phyloP scores from a whole-genome alignment of 2,113 vertebrate species.

The Pterocles gutturalis region DNA sequence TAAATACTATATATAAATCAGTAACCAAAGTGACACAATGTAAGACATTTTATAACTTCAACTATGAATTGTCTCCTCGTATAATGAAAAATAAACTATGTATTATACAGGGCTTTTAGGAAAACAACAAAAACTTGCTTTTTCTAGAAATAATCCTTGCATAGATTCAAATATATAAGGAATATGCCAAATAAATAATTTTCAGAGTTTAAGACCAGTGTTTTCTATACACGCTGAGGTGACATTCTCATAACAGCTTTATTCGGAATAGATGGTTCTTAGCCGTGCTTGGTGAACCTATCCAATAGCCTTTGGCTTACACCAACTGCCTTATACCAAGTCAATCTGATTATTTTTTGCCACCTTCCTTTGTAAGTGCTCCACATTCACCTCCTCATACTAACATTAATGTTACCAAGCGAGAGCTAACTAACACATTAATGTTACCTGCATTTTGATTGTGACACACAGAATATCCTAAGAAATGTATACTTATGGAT shows the following conservation, averaged over 20 bases:
- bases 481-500: background rate
- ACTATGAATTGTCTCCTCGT: background rate
- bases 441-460: background rate
- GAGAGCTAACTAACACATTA: background rate
- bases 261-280: background rate
- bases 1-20: background rate
- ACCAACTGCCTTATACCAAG: background rate
- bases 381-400: background rate
- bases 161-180: background rate
- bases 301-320: background rate
- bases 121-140: background rate
- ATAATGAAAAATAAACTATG: background rate
- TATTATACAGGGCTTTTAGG: background rate
- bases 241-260: background rate
- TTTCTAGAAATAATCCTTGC: background rate
- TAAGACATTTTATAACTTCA: background rate
- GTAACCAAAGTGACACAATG: background rate
- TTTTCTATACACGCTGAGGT: background rate
- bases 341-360: background rate
- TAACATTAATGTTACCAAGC: background rate
- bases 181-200: background rate
- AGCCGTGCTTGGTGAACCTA: background rate
- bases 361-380: background rate
- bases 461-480: background rate
- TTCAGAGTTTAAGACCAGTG: background rate